A percentile compares a stretch with the other conserved stretches of the same genome.
These are phyloP conservation scores for Cylas formicarius DNA, from an alignment of 1,140 invertebrate genomes.

Conservation along the genomic window DNA sequence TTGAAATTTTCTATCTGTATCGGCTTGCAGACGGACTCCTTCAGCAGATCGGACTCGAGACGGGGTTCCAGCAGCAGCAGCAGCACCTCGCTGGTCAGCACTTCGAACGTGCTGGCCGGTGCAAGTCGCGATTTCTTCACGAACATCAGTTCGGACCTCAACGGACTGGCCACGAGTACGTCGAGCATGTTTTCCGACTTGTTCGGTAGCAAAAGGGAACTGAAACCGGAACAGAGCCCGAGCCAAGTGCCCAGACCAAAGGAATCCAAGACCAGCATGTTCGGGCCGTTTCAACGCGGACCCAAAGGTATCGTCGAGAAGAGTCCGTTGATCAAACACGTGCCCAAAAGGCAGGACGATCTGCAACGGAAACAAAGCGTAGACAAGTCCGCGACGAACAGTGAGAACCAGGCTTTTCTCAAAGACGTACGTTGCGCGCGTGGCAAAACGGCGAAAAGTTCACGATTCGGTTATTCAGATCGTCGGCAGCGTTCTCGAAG, in stretches of 20 bases:
- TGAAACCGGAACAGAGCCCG: constrained; percentile 20
- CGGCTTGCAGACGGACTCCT: constrained; percentile 34
- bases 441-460: too few species aligned
- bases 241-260: constrained; percentile 48
- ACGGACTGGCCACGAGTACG: constrained; percentile 82
- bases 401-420: constrained; percentile 81
- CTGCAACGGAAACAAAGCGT: constrained; percentile 56
- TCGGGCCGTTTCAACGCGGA: constrained; percentile 71
- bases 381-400: constrained; percentile 65
- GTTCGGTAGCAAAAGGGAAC: constrained; percentile 54
- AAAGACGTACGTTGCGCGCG: constrained; percentile 72
- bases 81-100: constrained; percentile 43
- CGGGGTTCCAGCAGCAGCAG: constrained; percentile 40
- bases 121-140: constrained; percentile 79
- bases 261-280: constrained; percentile 43
- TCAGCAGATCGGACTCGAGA: constrained; percentile 30
- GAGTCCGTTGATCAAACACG: constrained; percentile 83
- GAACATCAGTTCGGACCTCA: constrained; percentile 81
- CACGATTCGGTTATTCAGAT: too few species aligned
- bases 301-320: constrained; percentile 81
- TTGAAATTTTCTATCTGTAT: constrained; percentile 3
- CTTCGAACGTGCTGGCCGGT: constrained; percentile 43
- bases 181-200: constrained; percentile 87
- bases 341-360: constrained; percentile 58
- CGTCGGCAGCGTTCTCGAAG: constrained; percentile 83